A percentile compares a stretch with the other conserved stretches of the same genome.
These are phyloP conservation scores for Archips xylosteana DNA, from an alignment of 2,888 invertebrate genomes.

Conservation along the genomic window DNA sequence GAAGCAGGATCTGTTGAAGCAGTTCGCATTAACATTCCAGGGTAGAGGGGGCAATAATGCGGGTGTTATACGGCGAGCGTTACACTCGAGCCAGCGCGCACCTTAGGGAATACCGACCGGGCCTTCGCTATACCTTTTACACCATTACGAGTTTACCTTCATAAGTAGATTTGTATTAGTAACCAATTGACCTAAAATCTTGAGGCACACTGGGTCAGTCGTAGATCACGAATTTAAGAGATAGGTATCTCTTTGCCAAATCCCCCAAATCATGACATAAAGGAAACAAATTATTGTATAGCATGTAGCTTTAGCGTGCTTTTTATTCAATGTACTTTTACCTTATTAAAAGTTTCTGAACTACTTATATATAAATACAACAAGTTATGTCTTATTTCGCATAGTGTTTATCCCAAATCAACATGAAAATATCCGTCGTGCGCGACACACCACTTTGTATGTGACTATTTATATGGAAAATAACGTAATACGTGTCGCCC, in stretches of 20 bases:
- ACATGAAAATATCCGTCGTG: constrained; percentile 10
- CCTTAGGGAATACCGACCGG: constrained; percentile 54
- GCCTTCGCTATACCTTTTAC: constrained; percentile 46
- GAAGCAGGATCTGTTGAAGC: constrained; percentile 56
- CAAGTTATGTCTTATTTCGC: no score
- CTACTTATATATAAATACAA: no score
- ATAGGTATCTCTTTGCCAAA: background rate
- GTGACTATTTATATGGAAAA: constrained; percentile 39
- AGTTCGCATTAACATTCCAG: constrained; percentile 68
- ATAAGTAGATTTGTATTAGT: constrained; percentile 52
- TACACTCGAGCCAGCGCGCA: constrained; percentile 64
- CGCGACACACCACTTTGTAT: constrained; percentile 26
- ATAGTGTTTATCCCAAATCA: constrained; percentile 10
- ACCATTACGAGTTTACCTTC: constrained; percentile 35
- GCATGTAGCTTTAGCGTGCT: background rate
- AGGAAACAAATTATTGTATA: background rate
- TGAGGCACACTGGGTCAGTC: constrained; percentile 49
- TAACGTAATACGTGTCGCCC: constrained; percentile 41
- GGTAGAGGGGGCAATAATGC: constrained; percentile 67
- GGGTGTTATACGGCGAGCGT: constrained; percentile 68
- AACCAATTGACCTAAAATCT: constrained; percentile 49
- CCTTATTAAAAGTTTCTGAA: background rate
- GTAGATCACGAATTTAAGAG: constrained; percentile 40
- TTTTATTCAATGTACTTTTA: background rate
- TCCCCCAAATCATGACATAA: background rate